phyloP scores from a whole-genome alignment of 1,140 invertebrate species.

The Heliconius nattereri region DNA sequence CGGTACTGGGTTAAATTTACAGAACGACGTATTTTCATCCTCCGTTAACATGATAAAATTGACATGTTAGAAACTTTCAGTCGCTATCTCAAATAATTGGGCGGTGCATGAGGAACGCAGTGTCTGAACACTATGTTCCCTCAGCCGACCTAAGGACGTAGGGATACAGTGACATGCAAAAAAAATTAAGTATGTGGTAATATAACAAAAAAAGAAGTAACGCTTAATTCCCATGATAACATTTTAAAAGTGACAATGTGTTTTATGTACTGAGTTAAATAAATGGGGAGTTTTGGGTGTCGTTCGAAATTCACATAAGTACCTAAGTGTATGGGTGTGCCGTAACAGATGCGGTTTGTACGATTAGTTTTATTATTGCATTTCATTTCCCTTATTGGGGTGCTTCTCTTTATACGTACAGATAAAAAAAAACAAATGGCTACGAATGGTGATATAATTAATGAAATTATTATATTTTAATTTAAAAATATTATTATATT shows the following conservation, averaged over 20 bases:
- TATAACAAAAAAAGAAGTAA: not conserved
- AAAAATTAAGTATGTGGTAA: not conserved
- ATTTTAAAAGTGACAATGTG: constrained; percentile 7
- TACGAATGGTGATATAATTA: constrained; percentile 5
- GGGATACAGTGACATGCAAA: not conserved
- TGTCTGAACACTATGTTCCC: not conserved
- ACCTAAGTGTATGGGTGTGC: constrained; percentile 58
- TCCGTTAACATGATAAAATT: too few species aligned
- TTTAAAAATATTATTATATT: too few species aligned
- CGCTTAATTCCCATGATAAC: constrained; percentile 1
- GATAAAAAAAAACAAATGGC: not conserved
- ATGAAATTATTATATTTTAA: too few species aligned
- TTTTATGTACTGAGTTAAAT: constrained; percentile 5
- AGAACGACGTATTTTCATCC: too few species aligned
- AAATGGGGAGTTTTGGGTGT: constrained; percentile 26
- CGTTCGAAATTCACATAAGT: constrained; percentile 40
- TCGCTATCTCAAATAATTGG: too few species aligned
- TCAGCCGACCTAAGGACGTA: not conserved
- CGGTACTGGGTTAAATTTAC: too few species aligned
- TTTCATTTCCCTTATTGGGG: constrained; percentile 31
- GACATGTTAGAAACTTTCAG: too few species aligned
- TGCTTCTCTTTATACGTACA: constrained; percentile 11
- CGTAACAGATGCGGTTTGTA: constrained; percentile 57
- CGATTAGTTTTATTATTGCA: constrained; percentile 27
- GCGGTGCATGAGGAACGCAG: too few species aligned